Percentiles rank a stretch among this genome's conserved stretches.
Evolutionary conservation across 2,113 vertebrate genomes (phyloP).

Genomic region (Saimiri boliviensis): DNA sequence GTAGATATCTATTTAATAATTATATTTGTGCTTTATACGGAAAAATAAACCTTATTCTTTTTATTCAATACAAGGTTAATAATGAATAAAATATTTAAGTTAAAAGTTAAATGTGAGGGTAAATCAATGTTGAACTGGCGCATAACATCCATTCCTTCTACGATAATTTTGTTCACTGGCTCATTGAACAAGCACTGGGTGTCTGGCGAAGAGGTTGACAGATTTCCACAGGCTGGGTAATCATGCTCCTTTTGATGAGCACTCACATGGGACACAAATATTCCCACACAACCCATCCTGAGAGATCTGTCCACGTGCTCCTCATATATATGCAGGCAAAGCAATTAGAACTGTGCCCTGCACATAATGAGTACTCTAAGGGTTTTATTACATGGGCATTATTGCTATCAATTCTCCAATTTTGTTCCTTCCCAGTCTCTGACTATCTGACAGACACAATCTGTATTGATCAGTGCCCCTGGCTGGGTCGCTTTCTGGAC

Average conservation of each 20-base stretch:
- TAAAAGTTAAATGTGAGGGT: constrained; percentile 33
- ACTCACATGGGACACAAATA: neutral
- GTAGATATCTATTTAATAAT: neutral
- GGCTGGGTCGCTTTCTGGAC: neutral
- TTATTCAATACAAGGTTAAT: neutral
- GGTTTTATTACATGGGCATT: neutral
- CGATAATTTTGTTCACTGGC: neutral
- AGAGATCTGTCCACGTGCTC: neutral
- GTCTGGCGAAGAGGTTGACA: neutral
- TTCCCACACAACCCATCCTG: neutral
- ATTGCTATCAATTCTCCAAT: neutral
- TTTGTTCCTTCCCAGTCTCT: constrained; percentile 1
- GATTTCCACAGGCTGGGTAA: neutral
- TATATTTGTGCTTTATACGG: neutral
- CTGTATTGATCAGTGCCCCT: neutral
- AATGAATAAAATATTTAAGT: constrained; percentile 34
- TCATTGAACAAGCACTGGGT: constrained; percentile 1
- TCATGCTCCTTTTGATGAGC: neutral
- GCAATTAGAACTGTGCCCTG: neutral
- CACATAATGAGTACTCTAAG: neutral
- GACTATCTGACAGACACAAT: neutral
- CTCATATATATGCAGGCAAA: neutral
- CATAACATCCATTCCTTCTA: neutral
- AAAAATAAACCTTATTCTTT: neutral
- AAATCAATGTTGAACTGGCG: neutral